Percentiles rank a stretch among this genome's conserved stretches.
Evolutionary conservation across 2,113 vertebrate species (phyloP).

Genomic region (Gallinago media): DNA sequence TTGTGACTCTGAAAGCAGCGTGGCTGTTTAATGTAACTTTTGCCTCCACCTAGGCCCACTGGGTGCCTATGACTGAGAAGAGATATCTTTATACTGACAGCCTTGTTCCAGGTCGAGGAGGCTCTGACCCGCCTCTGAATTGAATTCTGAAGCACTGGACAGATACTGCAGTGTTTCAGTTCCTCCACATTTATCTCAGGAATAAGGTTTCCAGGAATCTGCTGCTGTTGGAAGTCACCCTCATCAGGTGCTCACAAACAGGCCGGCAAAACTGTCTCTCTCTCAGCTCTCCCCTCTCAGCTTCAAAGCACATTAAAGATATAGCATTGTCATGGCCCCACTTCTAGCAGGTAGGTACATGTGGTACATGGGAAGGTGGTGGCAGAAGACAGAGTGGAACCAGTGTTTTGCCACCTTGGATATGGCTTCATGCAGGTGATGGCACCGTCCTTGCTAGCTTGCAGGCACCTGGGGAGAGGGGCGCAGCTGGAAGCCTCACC

Average conservation of each 20-base stretch:
- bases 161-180: neutral
- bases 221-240: neutral
- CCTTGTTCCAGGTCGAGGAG: neutral
- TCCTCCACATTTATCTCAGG: neutral
- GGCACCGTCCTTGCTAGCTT: neutral
- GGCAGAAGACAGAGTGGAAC: neutral
- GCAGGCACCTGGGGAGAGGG: neutral
- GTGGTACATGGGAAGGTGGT: neutral
- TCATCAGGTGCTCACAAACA: neutral
- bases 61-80: neutral
- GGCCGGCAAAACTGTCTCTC: neutral
- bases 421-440: fast-evolving
- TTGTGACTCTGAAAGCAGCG: constrained; percentile 7
- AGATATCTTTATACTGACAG: neutral
- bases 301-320: neutral
- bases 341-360: neutral
- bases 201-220: constrained; percentile 26
- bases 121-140: neutral
- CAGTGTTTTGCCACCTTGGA: neutral
- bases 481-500: neutral
- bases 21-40: constrained; percentile 36
- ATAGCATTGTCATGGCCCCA: fast-evolving
- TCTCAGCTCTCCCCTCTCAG: neutral
- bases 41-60: neutral
- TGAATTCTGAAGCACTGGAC: neutral